Conservation (phyloP, 2,797 vertebrate genomes). For the Urocyon cinereoargenteus region DNA sequence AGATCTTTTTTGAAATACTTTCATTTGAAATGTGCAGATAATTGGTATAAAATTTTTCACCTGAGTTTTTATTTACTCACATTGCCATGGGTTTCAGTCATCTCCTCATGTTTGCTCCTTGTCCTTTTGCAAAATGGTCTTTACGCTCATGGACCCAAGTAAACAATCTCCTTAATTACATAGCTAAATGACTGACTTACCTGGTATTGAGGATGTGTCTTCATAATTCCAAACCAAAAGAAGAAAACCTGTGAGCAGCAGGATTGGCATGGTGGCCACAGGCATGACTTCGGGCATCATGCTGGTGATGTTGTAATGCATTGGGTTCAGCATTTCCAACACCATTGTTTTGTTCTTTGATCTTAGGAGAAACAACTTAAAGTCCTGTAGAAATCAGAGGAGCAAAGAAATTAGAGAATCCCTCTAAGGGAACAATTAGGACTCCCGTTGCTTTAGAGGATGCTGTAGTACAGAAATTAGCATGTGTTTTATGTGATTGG, state of each 20-base stretch:
- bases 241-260: slow-evolving; percentile 90
- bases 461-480: background rate
- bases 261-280: slow-evolving; percentile 84
- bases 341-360: slow-evolving; percentile 68
- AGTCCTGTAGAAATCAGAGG: slow-evolving; percentile 53
- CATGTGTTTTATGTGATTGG: slow-evolving; percentile 85
- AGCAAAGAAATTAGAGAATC: background rate
- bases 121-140: background rate
- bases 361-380: background rate
- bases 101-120: background rate
- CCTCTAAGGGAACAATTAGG: background rate
- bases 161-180: background rate
- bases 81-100: background rate
- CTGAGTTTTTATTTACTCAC: background rate
- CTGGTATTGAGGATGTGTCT: slow-evolving; percentile 90
- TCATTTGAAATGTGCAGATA: background rate
- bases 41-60: background rate
- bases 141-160: background rate
- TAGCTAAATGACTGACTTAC: slow-evolving; percentile 84
- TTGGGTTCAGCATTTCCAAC: slow-evolving; percentile 86
- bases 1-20: background rate
- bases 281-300: slow-evolving; percentile 78
- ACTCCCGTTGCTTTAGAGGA: background rate
- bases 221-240: slow-evolving; percentile 88
- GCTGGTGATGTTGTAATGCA: slow-evolving; percentile 83